Evolutionary conservation across 2,888 invertebrate species (phyloP), one percentile per base, ranked within the genome.

Genomic region (Leptinotarsa peninsularis): DNA sequence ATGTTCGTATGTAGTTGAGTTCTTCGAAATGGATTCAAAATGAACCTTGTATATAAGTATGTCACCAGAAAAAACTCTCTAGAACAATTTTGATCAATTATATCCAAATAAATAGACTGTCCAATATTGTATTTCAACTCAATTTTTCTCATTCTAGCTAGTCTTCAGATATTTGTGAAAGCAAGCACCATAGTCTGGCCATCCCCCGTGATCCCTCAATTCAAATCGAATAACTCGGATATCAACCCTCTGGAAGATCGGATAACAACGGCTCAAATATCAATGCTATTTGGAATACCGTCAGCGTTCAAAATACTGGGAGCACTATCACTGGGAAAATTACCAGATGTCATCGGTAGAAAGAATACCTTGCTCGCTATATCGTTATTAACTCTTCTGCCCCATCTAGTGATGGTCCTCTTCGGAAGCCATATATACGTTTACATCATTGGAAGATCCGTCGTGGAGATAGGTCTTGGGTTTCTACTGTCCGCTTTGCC

Each of bases 361-460:
- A 56, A 56, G 10, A 91, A 89, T 89, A 91, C 92, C 0, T 88
- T 95, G 14, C 84, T 94, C 10, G 86, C 90, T 15, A 90, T 92
- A 18, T 88, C 91, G 0, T 80, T 93, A 0, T 93, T 94, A 0
- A 92, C 93, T 73, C 85, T 93, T 33, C 54, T 92, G 0, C 94
- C 81, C 2, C 52, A 77, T 50, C 15, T 79, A 14, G 60, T 74
- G 0, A 14, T 73, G n/a, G 76, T 77, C 10, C 43, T 43, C 3
- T 78, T 79, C n/a, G 76, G 78, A 13, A 70, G 70, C 4, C 66
- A 68, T 3, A 49, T 81, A 1, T 27, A 52, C 18, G 27, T 76
- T 2, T 80, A 74, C 71, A 92, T 90, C 88, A 90, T 86, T 10
- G 92, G 91, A 71, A 68, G 54, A 54, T 7, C 27, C 21, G 4